Evolutionary conservation across 2,888 invertebrate species (phyloP).

Genomic region (Plebejus melissa): DNA sequence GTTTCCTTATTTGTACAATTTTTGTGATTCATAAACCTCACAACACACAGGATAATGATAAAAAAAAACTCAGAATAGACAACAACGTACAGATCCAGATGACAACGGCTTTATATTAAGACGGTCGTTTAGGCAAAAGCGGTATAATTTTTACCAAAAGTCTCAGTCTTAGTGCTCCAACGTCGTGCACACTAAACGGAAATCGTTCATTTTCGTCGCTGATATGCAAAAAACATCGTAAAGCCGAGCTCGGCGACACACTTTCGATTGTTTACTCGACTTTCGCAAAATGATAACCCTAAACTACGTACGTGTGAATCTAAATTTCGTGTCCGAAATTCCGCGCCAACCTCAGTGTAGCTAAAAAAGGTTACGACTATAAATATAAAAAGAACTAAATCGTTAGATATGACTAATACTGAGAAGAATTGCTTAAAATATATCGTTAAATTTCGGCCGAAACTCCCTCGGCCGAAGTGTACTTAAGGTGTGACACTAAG

Average conservation of each 20-base stretch:
- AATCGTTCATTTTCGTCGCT: conserved; percentile 47
- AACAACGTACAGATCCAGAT: conserved; percentile 33
- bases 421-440: conserved; percentile 26
- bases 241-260: conserved; percentile 30
- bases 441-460: conserved; percentile 13
- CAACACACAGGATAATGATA: neutral
- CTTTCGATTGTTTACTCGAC: conserved; percentile 38
- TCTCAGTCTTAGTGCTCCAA: conserved; percentile 77
- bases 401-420: conserved; percentile 25
- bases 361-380: conserved; percentile 23
- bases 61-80: neutral
- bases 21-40: neutral
- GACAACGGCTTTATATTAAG: conserved; percentile 40
- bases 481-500: conserved; percentile 23
- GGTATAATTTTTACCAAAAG: conserved; percentile 53
- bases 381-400: conserved; percentile 26
- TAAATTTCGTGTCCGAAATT: conserved; percentile 36
- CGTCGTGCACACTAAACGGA: conserved; percentile 50
- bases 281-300: conserved; percentile 41
- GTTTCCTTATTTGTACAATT: neutral
- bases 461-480: conserved; percentile 14
- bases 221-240: conserved; percentile 38
- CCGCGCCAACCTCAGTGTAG: conserved; percentile 12
- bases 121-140: conserved; percentile 52
- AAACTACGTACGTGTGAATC: conserved; percentile 44